A percentile compares a stretch with the other conserved stretches of the same genome.
Evolutionary conservation across 2,888 invertebrate species (phyloP).

Genomic region (Diloba caeruleocephala): DNA sequence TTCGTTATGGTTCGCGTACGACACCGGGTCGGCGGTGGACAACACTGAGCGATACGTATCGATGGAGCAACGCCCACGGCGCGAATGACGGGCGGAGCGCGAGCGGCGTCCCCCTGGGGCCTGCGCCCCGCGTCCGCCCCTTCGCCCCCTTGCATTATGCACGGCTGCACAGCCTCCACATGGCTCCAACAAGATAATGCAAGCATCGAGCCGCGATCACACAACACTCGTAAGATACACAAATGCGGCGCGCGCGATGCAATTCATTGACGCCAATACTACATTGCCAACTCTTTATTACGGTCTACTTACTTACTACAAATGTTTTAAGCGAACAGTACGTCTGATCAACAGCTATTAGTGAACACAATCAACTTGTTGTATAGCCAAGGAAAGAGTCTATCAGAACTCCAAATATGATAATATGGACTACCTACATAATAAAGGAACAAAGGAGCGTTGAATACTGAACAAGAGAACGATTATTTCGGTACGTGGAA

Average conservation of each 20-base stretch:
- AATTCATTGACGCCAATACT: conserved; percentile 80
- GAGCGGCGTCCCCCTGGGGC: conserved; percentile 59
- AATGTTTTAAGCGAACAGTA: conserved; percentile 33
- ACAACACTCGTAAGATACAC: conserved; percentile 66
- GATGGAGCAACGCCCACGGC: conserved; percentile 68
- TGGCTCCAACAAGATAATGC: conserved; percentile 76
- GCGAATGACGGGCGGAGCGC: conserved; percentile 74
- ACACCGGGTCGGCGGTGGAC: conserved; percentile 44
- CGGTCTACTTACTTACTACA: conserved; percentile 56
- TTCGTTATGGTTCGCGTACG: conserved; percentile 63
- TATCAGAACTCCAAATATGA: conserved; percentile 36
- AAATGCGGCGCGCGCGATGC: conserved; percentile 65
- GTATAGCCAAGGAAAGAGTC: conserved; percentile 26
- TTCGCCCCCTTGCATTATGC: conserved; percentile 75
- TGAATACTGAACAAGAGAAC: conserved; percentile 38
- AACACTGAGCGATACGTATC: conserved; percentile 60
- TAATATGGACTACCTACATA: conserved; percentile 18
- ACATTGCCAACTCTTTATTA: conserved; percentile 76
- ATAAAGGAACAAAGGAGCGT: conserved; percentile 39
- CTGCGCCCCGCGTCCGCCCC: conserved; percentile 54
- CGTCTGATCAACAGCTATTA: conserved; percentile 21
- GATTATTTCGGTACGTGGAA: conserved; percentile 26
- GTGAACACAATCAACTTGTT: conserved; percentile 32
- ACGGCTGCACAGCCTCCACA: conserved; percentile 83
- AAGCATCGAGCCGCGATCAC: conserved; percentile 64